Percentiles rank a stretch among this genome's conserved stretches.
Evolutionary conservation across 2,888 invertebrate species (phyloP).

Genomic region (Teleogryllus oceanicus): DNA sequence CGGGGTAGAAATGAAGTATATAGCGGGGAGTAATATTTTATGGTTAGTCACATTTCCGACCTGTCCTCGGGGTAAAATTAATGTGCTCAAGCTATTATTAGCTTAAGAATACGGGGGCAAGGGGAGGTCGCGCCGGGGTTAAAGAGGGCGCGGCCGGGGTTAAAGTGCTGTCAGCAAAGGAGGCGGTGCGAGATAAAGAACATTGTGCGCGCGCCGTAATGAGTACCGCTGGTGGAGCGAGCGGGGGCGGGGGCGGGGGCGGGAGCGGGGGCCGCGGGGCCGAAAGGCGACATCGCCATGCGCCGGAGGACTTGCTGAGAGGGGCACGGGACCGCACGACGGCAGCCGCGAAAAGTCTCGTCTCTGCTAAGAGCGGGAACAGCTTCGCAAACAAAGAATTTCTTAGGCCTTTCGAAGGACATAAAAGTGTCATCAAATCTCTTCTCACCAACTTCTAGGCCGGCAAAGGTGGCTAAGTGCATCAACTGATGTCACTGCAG

Average conservation of each 20-base stretch:
- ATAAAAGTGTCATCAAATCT: too few species aligned
- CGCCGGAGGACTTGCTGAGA: too few species aligned
- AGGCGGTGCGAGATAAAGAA: constrained; percentile 6
- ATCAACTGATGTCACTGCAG: too few species aligned
- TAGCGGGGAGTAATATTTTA: constrained; percentile 31
- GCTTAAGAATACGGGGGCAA: constrained; percentile 29
- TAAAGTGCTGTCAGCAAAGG: not conserved
- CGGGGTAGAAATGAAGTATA: constrained; percentile 12
- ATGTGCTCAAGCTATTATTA: constrained; percentile 33
- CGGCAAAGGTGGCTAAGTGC: too few species aligned
- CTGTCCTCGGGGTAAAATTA: constrained; percentile 31
- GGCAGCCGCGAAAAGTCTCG: too few species aligned
- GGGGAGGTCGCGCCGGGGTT: not conserved
- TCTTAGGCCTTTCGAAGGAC: too few species aligned
- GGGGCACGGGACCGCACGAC: too few species aligned
- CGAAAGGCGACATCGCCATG: too few species aligned
- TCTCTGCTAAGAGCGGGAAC: too few species aligned
- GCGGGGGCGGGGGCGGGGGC: not conserved
- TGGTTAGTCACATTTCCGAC: constrained; percentile 34
- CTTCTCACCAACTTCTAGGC: too few species aligned
- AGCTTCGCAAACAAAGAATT: too few species aligned
- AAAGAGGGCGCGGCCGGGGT: not conserved
- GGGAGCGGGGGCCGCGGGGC: not conserved
- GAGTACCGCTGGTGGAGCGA: not conserved
- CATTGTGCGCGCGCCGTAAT: not conserved